A percentile compares a stretch with the other conserved stretches of the same genome.
phyloP scores from a whole-genome alignment of 2,113 vertebrate species.

The Brachyistius frenatus region DNA sequence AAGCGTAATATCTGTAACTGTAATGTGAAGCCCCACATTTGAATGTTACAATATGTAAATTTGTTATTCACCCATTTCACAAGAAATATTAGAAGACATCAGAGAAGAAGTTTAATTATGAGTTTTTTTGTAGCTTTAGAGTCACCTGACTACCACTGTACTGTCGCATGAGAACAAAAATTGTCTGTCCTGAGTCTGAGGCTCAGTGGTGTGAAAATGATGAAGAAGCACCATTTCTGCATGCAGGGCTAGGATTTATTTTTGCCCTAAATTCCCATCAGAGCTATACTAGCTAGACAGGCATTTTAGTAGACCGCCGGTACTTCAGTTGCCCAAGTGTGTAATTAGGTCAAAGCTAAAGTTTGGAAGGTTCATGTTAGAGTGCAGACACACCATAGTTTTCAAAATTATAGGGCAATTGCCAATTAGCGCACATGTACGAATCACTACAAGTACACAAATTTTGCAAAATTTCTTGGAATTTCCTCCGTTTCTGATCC shows the following conservation, averaged over 20 bases:
- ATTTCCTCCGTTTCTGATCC: background rate
- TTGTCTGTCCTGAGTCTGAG: conserved; percentile 14
- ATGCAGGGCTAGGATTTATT: conserved; percentile 11
- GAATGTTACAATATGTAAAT: background rate
- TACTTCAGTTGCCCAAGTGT: conserved; percentile 3
- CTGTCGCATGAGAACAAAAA: background rate
- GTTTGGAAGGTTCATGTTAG: background rate
- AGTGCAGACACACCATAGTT: background rate
- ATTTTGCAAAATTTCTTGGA: background rate
- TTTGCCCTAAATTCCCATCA: conserved; percentile 24
- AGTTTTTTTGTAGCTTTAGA: background rate
- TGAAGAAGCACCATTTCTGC: conserved; percentile 7
- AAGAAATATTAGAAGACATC: background rate
- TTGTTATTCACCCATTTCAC: background rate
- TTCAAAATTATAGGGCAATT: background rate
- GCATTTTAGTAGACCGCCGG: conserved; percentile 12
- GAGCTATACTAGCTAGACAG: background rate
- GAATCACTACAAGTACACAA: background rate
- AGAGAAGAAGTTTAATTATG: background rate
- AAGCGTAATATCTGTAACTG: background rate
- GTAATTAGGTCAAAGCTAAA: conserved; percentile 22
- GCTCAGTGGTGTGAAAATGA: conserved; percentile 29
- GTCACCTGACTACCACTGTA: no score
- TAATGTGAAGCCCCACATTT: background rate
- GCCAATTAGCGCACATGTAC: conserved; percentile 12